Conservation (phyloP, 2,888 invertebrate genomes). For the Plutella xylostella region DNA sequence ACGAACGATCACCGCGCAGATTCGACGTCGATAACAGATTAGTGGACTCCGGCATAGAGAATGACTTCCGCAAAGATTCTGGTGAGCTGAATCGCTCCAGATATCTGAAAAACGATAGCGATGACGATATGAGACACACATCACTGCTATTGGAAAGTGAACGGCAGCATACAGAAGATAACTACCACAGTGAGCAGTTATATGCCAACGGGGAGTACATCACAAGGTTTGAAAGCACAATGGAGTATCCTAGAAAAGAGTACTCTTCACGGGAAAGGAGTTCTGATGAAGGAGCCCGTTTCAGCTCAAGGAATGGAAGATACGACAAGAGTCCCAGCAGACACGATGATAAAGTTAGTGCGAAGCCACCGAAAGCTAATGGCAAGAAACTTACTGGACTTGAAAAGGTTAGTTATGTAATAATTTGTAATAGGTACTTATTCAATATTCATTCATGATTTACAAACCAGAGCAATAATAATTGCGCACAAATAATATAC, state of each 20-base stretch:
- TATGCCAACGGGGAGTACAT: conserved; percentile 57
- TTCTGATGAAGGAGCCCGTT: conserved; percentile 76
- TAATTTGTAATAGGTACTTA: too few species aligned
- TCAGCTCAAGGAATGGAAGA: conserved; percentile 75
- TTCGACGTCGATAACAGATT: conserved; percentile 71
- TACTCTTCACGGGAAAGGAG: conserved; percentile 59
- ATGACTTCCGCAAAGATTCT: conserved; percentile 81
- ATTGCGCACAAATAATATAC: too few species aligned
- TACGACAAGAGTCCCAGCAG: conserved; percentile 60
- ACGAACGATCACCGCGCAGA: conserved; percentile 52
- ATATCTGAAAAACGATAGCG: conserved; percentile 66
- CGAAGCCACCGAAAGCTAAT: conserved; percentile 71
- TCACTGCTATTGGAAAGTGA: conserved; percentile 80
- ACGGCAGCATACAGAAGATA: conserved; percentile 78
- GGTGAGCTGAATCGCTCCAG: conserved; percentile 56
- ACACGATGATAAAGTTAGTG: conserved; percentile 63
- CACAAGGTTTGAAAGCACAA: conserved; percentile 42
- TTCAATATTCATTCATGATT: too few species aligned
- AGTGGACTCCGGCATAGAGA: conserved; percentile 85
- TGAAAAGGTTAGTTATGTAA: conserved; percentile 74
- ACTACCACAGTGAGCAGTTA: conserved; percentile 59
- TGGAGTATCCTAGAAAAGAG: conserved; percentile 47
- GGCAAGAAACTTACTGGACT: conserved; percentile 78
- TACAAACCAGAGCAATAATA: too few species aligned
- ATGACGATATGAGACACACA: conserved; percentile 77